Conservation (phyloP, 2,888 invertebrate species). For the Nipponacmea schrenckii region DNA sequence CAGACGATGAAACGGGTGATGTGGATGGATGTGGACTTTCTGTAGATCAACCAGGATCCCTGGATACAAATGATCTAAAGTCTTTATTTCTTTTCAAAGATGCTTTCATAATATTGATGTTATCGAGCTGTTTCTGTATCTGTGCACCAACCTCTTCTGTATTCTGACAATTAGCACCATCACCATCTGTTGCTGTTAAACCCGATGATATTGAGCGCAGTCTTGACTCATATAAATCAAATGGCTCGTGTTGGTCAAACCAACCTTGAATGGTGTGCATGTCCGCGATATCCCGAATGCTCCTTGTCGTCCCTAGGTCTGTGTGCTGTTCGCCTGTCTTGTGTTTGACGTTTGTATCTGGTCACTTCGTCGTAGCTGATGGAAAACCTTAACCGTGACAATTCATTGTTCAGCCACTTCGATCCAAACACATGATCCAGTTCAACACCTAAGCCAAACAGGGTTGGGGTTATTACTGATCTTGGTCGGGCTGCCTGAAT, state of each 20-base stretch:
- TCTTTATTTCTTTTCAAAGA: slow-evolving; percentile 3
- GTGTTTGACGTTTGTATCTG: not conserved
- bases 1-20: too few relatives aligned
- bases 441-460: slow-evolving; percentile 6
- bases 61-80: not conserved
- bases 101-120: not conserved
- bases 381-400: not conserved
- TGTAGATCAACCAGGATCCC: not conserved
- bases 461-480: not conserved
- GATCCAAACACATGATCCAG: slow-evolving; percentile 6
- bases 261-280: not conserved
- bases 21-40: not conserved
- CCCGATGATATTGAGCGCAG: not conserved
- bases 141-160: slow-evolving; percentile 3
- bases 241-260: not conserved
- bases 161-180: not conserved
- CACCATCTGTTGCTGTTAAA: not conserved
- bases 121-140: not conserved
- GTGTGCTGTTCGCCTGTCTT: not conserved
- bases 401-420: slow-evolving; percentile 4
- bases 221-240: not conserved
- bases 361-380: not conserved
- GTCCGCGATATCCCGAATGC: too few relatives aligned
- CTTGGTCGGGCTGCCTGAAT: not conserved
- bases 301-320: too few relatives aligned